Conservation (phyloP, 2,797 vertebrate genomes). For the Decapterus maruadsi region DNA sequence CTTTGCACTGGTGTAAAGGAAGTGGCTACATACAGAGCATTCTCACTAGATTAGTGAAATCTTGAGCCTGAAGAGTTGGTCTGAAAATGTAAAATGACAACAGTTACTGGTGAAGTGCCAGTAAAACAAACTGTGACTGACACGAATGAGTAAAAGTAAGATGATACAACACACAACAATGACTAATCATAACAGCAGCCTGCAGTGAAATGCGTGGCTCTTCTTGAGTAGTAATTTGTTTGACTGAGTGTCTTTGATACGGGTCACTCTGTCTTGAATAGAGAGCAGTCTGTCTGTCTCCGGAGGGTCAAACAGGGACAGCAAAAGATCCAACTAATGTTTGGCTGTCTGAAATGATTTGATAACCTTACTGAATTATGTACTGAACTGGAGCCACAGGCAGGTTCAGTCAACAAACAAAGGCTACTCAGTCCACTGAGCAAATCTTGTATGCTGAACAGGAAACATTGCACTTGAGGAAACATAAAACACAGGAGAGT, state of each 20-base stretch:
- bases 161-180: background rate
- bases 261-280: constrained; percentile 19
- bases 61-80: constrained; percentile 8
- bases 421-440: constrained; percentile 4
- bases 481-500: constrained; percentile 1
- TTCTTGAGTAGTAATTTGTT: constrained; percentile 33
- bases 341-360: constrained; percentile 42
- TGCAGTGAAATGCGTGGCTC: constrained; percentile 12
- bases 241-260: constrained; percentile 27
- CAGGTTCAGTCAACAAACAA: constrained; percentile 19
- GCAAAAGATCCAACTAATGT: constrained; percentile 31
- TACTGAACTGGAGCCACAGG: constrained; percentile 19
- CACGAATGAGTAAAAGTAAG: background rate
- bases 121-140: background rate
- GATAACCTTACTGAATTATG: constrained; percentile 37
- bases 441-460: constrained; percentile 18
- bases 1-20: background rate
- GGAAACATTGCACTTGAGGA: constrained; percentile 10
- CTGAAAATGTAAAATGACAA: constrained; percentile 3
- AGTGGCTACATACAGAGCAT: background rate
- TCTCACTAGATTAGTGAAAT: background rate
- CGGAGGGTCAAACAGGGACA: constrained; percentile 27
- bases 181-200: background rate
- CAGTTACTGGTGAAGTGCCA: constrained; percentile 12
- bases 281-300: constrained; percentile 16